Evolutionary conservation across 2,888 invertebrate genomes (phyloP).

Genomic region (Acrobeloides nanus): DNA sequence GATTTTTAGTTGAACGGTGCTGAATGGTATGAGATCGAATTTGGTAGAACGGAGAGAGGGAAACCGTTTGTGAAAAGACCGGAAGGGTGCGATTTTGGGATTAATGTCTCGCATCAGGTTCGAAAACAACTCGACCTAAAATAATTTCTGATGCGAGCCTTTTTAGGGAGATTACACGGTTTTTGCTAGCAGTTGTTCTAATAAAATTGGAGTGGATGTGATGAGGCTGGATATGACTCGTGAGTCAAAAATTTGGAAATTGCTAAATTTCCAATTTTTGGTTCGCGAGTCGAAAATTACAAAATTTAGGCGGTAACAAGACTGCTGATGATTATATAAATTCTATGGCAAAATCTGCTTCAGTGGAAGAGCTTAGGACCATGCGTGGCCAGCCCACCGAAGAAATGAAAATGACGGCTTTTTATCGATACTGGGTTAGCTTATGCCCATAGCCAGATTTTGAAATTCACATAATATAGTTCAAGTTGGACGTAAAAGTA

Average conservation of each 20-base stretch:
- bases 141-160: not conserved
- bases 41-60: conserved; percentile 49
- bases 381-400: conserved; percentile 50
- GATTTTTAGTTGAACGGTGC: conserved; percentile 40
- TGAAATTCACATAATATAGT: no score
- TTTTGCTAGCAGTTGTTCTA: conserved; percentile 47
- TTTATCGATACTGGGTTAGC: conserved; percentile 52
- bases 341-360: conserved; percentile 49
- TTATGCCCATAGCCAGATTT: no score
- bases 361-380: conserved; percentile 41
- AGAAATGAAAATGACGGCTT: conserved; percentile 51
- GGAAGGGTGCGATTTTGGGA: conserved; percentile 33
- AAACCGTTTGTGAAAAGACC: conserved; percentile 48
- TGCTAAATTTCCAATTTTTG: not conserved
- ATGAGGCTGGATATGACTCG: conserved; percentile 49
- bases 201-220: conserved; percentile 49
- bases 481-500: no score
- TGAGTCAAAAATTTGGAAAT: no score
- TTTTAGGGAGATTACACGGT: conserved; percentile 51
- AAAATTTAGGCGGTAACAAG: conserved; percentile 43
- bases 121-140: not conserved
- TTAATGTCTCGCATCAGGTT: conserved; percentile 53
- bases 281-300: not conserved
- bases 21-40: conserved; percentile 40
- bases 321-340: conserved; percentile 52